Evolutionary conservation across 2,888 invertebrate genomes (phyloP).

Genomic region (Adelphocoris suturalis): DNA sequence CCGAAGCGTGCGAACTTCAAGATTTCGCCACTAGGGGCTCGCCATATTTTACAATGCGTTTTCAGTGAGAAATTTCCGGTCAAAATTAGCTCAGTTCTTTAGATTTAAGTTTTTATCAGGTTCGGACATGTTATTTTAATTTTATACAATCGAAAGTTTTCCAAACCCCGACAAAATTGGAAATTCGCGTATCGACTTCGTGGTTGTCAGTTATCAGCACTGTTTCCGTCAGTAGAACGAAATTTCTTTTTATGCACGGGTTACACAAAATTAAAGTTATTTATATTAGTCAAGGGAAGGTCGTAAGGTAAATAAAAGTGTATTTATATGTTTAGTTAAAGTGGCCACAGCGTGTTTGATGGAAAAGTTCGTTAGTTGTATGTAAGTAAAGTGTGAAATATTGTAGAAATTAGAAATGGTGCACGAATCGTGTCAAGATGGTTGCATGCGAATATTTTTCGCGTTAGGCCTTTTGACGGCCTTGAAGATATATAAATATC

Average conservation of each 20-base stretch:
- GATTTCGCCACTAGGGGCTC: conserved; percentile 70
- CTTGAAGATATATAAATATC: conserved; percentile 75
- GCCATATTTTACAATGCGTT: conserved; percentile 60
- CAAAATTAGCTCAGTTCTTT: conserved; percentile 33
- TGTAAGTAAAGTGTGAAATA: conserved; percentile 70
- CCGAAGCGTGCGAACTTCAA: conserved; percentile 60
- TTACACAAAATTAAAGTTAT: conserved; percentile 77
- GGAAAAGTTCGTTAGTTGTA: conserved; percentile 76
- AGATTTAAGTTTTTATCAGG: conserved; percentile 53
- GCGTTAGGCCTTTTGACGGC: conserved; percentile 76
- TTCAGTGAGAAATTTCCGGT: conserved; percentile 60
- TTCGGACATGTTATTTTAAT: conserved; percentile 19
- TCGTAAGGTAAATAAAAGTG: conserved; percentile 76
- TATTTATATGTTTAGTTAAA: conserved; percentile 72
- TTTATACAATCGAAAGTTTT: neutral
- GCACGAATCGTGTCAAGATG: conserved; percentile 78
- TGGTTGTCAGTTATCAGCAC: conserved; percentile 74
- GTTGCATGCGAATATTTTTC: conserved; percentile 78
- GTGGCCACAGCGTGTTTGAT: conserved; percentile 71
- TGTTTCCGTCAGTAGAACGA: conserved; percentile 78
- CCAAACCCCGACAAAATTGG: neutral
- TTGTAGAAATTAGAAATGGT: conserved; percentile 71
- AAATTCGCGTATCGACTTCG: conserved; percentile 71
- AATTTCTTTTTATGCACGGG: conserved; percentile 78
- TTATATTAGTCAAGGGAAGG: conserved; percentile 77